Conservation (phyloP, 2,797 vertebrate species). For the Rhadinocentrus ornatus region DNA sequence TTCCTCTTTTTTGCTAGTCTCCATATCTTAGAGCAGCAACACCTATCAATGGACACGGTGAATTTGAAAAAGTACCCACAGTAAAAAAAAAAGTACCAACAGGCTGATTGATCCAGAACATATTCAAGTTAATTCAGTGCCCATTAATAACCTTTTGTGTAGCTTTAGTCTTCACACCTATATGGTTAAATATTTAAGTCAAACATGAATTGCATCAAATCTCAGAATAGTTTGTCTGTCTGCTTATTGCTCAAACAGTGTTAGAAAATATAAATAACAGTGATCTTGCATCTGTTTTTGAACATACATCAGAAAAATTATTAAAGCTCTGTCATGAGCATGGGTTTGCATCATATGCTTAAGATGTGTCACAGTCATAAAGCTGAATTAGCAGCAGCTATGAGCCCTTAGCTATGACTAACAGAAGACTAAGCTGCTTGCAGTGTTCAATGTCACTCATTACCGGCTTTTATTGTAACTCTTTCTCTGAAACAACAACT, state of each 20-base stretch:
- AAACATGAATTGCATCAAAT: neutral
- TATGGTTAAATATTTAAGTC: neutral
- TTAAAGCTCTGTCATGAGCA: neutral
- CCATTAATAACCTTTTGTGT: neutral
- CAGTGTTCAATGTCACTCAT: neutral
- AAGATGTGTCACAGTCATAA: neutral
- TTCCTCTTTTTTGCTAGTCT: constrained; percentile 61
- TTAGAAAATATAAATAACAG: neutral
- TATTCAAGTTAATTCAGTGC: constrained; percentile 10
- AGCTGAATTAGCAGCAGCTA: neutral
- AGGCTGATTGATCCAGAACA: constrained; percentile 22
- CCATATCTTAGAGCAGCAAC: constrained; percentile 38
- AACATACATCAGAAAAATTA: neutral
- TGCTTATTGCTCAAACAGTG: neutral
- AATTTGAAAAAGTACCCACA: constrained; percentile 38
- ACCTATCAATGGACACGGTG: constrained; percentile 43
- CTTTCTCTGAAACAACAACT: neutral
- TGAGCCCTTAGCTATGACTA: neutral
- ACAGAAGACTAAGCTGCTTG: neutral
- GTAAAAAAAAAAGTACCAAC: constrained; percentile 21
- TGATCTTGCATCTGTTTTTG: neutral
- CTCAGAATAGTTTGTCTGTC: neutral
- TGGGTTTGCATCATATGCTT: neutral
- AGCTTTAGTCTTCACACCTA: neutral
- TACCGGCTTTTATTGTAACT: neutral